These are phyloP conservation scores for Gibbula magus DNA, from an alignment of 2,888 invertebrate species.

Conservation along the genomic window DNA sequence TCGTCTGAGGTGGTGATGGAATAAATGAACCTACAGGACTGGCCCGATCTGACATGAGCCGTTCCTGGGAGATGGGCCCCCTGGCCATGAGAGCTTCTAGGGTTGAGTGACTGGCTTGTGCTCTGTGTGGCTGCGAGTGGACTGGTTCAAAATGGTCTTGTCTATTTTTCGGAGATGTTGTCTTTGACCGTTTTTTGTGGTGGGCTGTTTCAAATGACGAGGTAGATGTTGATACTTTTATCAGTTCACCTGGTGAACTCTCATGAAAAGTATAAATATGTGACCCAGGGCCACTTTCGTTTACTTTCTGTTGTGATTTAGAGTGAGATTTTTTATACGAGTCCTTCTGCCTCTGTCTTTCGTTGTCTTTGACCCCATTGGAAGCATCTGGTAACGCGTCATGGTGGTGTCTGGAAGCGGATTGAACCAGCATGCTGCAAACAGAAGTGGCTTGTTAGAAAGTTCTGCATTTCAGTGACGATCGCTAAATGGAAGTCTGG, in stretches of 20 bases:
- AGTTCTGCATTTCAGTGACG: no score
- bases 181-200: not conserved
- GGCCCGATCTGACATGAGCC: not conserved
- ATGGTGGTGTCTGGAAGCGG: not conserved
- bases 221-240: conserved; percentile 4
- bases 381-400: not conserved
- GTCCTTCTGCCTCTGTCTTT: not conserved
- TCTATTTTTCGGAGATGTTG: not conserved
- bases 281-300: not conserved
- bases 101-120: conserved; percentile 21
- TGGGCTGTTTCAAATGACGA: not conserved
- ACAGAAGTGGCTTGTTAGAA: no score
- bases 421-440: not conserved
- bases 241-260: not conserved
- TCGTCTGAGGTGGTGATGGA: conserved; percentile 26
- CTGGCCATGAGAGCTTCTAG: conserved; percentile 14
- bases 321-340: not conserved
- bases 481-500: no score
- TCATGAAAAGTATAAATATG: conserved; percentile 9
- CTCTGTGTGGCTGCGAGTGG: not conserved
- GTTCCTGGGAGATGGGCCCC: not conserved
- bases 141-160: not conserved
- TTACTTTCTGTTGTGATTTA: not conserved
- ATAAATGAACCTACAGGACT: not conserved
- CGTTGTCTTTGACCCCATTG: conserved; percentile 1